A percentile compares a stretch with the other conserved stretches of the same genome.
phyloP scores from a whole-genome alignment of 2,888 invertebrate genomes.

The Gymnoscelis rufifasciata region DNA sequence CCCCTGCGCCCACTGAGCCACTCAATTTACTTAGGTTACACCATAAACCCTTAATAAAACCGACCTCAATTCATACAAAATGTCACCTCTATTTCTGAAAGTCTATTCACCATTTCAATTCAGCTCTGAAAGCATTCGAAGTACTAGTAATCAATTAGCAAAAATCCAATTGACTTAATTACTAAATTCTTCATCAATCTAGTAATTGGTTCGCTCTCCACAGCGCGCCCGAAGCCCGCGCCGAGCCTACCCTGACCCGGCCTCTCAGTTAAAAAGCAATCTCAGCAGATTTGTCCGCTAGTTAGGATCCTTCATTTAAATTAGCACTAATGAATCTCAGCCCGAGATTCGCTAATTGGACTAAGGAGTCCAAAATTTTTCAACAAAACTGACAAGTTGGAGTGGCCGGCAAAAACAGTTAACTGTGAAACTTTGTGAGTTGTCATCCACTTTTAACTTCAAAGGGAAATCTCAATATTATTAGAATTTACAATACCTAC shows the following conservation, averaged over 20 bases:
- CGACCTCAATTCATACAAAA: no score
- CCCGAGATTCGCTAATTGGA: slow-evolving; percentile 28
- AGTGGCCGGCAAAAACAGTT: neutral
- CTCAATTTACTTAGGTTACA: no score
- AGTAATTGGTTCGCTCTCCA: neutral
- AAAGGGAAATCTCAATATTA: no score
- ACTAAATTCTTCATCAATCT: neutral
- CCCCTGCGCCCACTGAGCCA: no score
- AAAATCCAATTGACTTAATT: neutral
- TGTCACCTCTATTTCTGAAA: no score
- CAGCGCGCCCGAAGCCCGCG: neutral
- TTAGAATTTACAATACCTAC: no score
- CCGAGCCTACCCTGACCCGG: no score
- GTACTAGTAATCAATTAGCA: neutral
- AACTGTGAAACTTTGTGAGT: no score
- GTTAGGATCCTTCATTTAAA: slow-evolving; percentile 23
- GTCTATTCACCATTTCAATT: no score
- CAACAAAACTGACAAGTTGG: neutral
- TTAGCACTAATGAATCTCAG: slow-evolving; percentile 23
- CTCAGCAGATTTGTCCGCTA: slow-evolving; percentile 13
- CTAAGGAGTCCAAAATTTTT: slow-evolving; percentile 7
- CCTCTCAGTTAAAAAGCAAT: slow-evolving; percentile 21
- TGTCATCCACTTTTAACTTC: no score
- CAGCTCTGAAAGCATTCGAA: neutral
- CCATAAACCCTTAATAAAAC: no score